Conservation (phyloP, 2,113 vertebrate genomes). For the Clarias magur region DNA sequence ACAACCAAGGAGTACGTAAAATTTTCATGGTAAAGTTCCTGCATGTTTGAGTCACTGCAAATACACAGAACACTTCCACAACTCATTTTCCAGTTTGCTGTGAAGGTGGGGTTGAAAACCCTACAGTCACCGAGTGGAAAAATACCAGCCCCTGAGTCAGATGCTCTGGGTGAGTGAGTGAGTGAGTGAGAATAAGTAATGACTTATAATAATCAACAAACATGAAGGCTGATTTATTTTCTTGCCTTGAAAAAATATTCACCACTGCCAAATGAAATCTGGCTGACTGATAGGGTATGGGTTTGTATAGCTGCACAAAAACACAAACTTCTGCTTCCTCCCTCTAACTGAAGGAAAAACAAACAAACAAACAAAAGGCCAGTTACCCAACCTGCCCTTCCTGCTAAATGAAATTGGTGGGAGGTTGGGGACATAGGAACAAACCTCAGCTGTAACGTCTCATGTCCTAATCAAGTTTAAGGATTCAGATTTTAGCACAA, state of each 20-base stretch:
- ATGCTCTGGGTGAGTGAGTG: too few relatives aligned
- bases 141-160: too few relatives aligned
- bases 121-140: too few relatives aligned
- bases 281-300: too few relatives aligned
- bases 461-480: not conserved
- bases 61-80: not conserved
- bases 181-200: too few relatives aligned
- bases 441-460: not conserved
- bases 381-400: constrained; percentile 6
- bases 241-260: not conserved
- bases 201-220: not conserved
- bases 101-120: not conserved
- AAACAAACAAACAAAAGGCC: not conserved
- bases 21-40: too few relatives aligned
- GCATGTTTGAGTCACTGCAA: constrained; percentile 14
- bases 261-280: not conserved
- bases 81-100: not conserved
- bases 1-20: too few relatives aligned
- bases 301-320: not conserved
- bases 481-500: not conserved
- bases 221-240: not conserved
- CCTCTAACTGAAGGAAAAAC: constrained; percentile 9
- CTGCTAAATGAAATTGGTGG: not conserved
- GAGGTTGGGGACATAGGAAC: not conserved
- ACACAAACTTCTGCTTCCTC: constrained; percentile 45